These are phyloP conservation scores for Spisula subtruncata DNA, from an alignment of 2,888 invertebrate species.

Conservation along the genomic window DNA sequence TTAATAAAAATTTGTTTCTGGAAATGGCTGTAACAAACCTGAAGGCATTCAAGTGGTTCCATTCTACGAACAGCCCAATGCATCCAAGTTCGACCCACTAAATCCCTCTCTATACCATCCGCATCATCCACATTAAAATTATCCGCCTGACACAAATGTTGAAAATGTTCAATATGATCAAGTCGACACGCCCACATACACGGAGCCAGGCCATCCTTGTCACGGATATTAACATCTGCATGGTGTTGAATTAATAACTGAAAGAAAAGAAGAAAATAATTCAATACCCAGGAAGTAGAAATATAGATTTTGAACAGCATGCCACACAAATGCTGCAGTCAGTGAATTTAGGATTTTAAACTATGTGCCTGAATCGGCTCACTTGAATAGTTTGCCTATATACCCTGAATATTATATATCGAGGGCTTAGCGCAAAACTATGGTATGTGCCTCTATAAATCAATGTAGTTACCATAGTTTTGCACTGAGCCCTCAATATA, in stretches of 20 bases:
- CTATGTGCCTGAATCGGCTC: too few species aligned
- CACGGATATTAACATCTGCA: constrained; percentile 82
- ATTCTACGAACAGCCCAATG: constrained; percentile 87
- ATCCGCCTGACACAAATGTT: constrained; percentile 80
- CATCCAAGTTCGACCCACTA: constrained; percentile 86
- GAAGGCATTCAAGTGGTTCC: constrained; percentile 87
- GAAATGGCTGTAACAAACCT: constrained; percentile 75
- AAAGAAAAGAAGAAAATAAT: constrained; percentile 29
- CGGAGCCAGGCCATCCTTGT: constrained; percentile 87
- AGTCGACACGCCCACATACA: constrained; percentile 88
- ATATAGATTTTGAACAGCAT: too few species aligned
- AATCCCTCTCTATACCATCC: constrained; percentile 86
- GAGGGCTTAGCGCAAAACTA: too few species aligned
- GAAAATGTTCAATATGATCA: constrained; percentile 87
- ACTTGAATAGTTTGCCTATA: too few species aligned
- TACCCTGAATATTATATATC: too few species aligned
- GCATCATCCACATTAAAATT: constrained; percentile 79
- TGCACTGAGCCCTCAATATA: too few species aligned
- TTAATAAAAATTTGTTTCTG: too few species aligned
- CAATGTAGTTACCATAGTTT: too few species aligned
- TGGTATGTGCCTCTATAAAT: too few species aligned
- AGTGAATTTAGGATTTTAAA: too few species aligned
- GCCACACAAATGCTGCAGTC: too few species aligned
- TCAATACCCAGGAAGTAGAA: too few species aligned
- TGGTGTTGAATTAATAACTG: constrained; percentile 84